Conservation (phyloP, 1,140 invertebrate species). For the Thaumetopoea pityocampa region DNA sequence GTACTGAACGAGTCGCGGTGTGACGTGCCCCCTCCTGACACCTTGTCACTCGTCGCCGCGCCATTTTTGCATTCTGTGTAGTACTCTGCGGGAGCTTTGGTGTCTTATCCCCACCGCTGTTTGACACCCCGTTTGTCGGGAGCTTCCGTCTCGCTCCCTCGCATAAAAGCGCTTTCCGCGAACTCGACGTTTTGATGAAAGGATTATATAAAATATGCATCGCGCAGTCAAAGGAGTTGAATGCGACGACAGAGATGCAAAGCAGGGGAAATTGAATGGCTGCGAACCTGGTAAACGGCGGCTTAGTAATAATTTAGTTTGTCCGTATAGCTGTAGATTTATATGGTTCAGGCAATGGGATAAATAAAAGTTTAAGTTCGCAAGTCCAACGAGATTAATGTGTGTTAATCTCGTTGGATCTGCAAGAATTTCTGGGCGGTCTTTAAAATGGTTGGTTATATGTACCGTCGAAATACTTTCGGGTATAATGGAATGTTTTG, state of each 20-base stretch:
- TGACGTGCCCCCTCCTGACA: constrained; percentile 49
- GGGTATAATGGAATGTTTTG: no score
- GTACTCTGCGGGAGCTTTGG: constrained; percentile 73
- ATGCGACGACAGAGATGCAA: constrained; percentile 66
- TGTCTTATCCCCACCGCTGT: constrained; percentile 73
- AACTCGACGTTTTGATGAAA: constrained; percentile 61
- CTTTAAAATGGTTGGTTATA: no score
- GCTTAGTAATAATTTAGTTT: constrained; percentile 63
- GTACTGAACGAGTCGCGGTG: constrained; percentile 44
- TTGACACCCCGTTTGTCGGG: constrained; percentile 71
- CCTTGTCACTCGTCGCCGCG: constrained; percentile 68
- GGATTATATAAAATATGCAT: constrained; percentile 72
- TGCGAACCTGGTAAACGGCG: constrained; percentile 42
- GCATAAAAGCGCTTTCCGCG: constrained; percentile 49
- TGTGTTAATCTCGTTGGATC: no score
- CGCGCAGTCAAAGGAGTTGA: constrained; percentile 55
- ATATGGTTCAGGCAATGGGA: no score
- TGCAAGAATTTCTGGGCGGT: no score
- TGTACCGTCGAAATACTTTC: no score
- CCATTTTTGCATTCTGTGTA: constrained; percentile 75
- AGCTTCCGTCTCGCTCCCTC: constrained; percentile 49
- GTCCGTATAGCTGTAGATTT: no score
- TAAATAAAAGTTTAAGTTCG: no score
- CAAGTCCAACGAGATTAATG: no score
- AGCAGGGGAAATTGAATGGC: constrained; percentile 66